Conservation (phyloP, 2,797 vertebrate genomes). For the Falco berigora region DNA sequence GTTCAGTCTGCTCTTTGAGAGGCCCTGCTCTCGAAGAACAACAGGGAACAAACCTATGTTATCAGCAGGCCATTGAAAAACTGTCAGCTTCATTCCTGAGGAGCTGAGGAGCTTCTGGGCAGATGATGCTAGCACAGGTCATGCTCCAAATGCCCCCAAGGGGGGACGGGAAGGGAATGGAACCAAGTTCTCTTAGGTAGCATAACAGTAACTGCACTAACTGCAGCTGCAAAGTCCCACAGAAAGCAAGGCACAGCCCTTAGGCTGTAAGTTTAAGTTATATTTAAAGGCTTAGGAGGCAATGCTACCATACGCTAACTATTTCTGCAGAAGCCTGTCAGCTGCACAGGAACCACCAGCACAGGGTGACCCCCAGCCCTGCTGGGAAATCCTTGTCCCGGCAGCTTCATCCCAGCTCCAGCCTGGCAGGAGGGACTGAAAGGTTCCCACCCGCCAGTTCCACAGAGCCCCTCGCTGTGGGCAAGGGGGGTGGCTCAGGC, state of each 20-base stretch:
- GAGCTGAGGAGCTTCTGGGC: neutral
- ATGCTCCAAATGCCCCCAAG: neutral
- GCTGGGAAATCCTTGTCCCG: neutral
- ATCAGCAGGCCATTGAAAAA: neutral
- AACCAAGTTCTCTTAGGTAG: neutral
- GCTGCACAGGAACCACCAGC: neutral
- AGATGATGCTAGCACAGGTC: neutral
- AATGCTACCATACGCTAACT: neutral
- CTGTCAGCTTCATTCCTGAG: neutral
- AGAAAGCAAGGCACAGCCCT: neutral
- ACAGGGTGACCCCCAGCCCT: neutral
- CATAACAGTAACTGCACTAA: neutral
- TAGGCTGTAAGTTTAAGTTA: neutral
- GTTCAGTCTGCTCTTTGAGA: neutral
- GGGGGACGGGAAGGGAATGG: neutral
- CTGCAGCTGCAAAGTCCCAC: neutral
- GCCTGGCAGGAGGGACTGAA: neutral
- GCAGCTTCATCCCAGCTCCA: neutral
- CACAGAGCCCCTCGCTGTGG: rapidly evolving
- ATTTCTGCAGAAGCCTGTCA: neutral
- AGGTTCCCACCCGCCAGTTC: neutral
- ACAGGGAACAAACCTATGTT: neutral
- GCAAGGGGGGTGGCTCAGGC: neutral
- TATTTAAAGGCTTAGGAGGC: neutral
- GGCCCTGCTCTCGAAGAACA: neutral